These are phyloP conservation scores for Acrobasis repandana DNA, from an alignment of 2,888 invertebrate genomes.

Conservation along the genomic window DNA sequence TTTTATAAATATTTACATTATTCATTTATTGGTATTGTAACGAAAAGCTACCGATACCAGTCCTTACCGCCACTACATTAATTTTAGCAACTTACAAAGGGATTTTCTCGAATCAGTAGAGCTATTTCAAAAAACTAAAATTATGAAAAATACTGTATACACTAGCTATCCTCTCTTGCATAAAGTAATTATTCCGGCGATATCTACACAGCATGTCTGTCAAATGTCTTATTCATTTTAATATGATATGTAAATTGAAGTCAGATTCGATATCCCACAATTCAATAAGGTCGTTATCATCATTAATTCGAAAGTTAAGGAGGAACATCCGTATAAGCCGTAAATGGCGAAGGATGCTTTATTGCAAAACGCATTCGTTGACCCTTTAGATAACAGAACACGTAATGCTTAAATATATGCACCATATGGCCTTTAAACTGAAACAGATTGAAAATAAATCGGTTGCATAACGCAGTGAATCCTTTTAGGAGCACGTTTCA, in stretches of 20 bases:
- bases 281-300: neutral
- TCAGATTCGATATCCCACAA: neutral
- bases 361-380: conserved; percentile 19
- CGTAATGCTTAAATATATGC: conserved; percentile 2
- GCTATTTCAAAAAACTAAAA: too few species aligned
- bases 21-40: too few species aligned
- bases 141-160: too few species aligned
- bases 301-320: conserved; percentile 17
- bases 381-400: conserved; percentile 16
- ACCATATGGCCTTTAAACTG: conserved; percentile 5
- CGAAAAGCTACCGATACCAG: too few species aligned
- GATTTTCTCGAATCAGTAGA: too few species aligned
- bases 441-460: conserved; percentile 16
- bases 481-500: neutral
- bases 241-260: conserved; percentile 1
- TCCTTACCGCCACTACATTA: too few species aligned
- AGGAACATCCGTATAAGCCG: conserved; percentile 10
- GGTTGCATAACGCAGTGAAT: conserved; percentile 2
- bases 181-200: too few species aligned
- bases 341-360: conserved; percentile 20
- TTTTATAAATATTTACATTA: too few species aligned
- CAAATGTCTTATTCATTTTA: neutral
- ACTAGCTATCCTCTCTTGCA: too few species aligned
- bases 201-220: neutral
- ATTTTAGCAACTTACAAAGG: too few species aligned